Evolutionary conservation across 2,113 vertebrate species (phyloP), one percentile per base, ranked within the genome.

Genomic region (Mormoops blainvillei): DNA sequence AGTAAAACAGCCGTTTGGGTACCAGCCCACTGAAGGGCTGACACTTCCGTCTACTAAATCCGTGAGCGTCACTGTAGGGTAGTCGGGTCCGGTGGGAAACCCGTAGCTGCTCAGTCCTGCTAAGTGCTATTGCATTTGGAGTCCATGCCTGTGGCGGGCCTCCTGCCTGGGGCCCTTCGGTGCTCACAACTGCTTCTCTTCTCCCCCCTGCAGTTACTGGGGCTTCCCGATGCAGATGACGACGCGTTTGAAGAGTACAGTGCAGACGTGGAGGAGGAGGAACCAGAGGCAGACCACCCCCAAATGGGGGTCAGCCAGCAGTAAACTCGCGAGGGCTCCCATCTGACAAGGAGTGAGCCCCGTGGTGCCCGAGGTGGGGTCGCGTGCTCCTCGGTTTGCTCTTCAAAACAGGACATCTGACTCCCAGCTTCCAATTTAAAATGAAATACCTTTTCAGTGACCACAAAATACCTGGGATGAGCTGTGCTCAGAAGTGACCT

Each of bases 301-400:
- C 99, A 99, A 98, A 99, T 99, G 99, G 99, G 99, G 97, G 99
- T 99, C 99, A 99, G 99, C 98, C 99, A 99, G 98, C 99, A 99
- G 99, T 99, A 98, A 98, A 98, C 96, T 94, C 94, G 83, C 63
- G 13, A 97, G 98, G 97, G 96, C 91, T 91, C 81, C 85, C 61
- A 6, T 61, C n/a, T 56, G 73, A 63, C 74, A 89, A 97, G 96
- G 96, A 88, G 7, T 10, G 96, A 98, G 98, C 97, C 98, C 96
- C 91, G 87, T 84, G 89, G 95, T 92, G 88, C 96, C 96, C 28
- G 9, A 96, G 96, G 96, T 97, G 98, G 98, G 97, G 94, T 98
- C 93, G 19, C 43, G 91, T 94, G 97, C 95, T 98, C 97, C 97
- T 96, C 98, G 65, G 0, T 97, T 97, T 95, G 95, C 97, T 77